Conservation (phyloP, 2,888 invertebrate species). For the Megalurothrips usitatus region DNA sequence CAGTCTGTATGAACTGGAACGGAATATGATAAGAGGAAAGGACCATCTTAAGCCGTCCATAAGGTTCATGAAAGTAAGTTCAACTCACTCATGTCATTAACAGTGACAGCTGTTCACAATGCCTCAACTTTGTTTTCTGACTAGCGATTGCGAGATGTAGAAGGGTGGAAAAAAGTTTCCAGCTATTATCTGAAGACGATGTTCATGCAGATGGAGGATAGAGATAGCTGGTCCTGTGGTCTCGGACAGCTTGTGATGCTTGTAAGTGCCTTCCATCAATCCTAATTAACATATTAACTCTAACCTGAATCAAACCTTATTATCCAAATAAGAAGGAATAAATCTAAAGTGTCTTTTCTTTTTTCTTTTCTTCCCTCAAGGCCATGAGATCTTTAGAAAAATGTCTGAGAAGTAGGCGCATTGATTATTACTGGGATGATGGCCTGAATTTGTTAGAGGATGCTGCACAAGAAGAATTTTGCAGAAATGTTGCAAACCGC, state of each 20-base stretch:
- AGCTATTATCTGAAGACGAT: background rate
- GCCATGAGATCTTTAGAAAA: background rate
- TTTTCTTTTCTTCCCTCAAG: background rate
- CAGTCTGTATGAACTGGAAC: background rate
- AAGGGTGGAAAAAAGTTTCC: background rate
- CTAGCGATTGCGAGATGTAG: background rate
- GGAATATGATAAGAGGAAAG: background rate
- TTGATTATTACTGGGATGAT: constrained; percentile 5
- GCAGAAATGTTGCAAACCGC: background rate
- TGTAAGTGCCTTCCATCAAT: background rate
- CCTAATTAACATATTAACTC: background rate
- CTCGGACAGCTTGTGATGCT: background rate
- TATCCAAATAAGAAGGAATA: background rate
- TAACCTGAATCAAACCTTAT: background rate
- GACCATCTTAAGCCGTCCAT: background rate
- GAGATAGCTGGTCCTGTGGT: background rate
- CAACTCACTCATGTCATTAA: background rate
- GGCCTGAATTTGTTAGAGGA: background rate
- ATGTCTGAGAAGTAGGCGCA: background rate
- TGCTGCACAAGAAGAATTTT: background rate
- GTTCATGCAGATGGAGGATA: background rate
- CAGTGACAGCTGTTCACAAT: background rate
- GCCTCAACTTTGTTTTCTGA: background rate
- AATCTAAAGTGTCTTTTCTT: background rate
- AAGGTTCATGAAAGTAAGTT: background rate